phyloP scores from a whole-genome alignment of 2,797 vertebrate species.

The Oreochromis grahami region DNA sequence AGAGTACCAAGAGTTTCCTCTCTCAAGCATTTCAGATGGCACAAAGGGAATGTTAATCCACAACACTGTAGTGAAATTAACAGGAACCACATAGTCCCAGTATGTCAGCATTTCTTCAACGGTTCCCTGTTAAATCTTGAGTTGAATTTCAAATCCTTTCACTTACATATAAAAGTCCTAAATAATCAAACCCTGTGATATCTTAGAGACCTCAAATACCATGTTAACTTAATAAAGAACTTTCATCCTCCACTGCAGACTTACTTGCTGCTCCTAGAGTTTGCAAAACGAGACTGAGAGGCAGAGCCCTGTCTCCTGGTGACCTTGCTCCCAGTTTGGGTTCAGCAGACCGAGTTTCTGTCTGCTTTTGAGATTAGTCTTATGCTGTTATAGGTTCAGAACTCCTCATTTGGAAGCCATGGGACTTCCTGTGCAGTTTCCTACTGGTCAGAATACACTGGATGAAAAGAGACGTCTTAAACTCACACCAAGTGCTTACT shows the following conservation, averaged over 20 bases:
- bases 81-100: neutral
- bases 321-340: neutral
- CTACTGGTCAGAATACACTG: no score
- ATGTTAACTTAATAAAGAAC: neutral
- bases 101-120: rapidly evolving
- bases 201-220: neutral
- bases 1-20: neutral
- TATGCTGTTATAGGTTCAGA: neutral
- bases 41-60: neutral
- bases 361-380: neutral
- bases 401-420: no score
- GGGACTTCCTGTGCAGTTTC: no score
- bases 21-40: neutral
- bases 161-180: neutral
- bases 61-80: neutral
- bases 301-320: neutral
- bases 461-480: no score
- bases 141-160: neutral
- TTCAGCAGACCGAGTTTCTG: rapidly evolving
- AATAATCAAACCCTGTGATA: neutral
- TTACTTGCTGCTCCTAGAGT: neutral
- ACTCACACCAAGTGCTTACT: no score
- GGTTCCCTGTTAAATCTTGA: neutral
- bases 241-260: neutral
- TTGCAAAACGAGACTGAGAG: neutral